Conservation (phyloP, 2,797 vertebrate genomes). For the Hyperoplus lanceolatus region DNA sequence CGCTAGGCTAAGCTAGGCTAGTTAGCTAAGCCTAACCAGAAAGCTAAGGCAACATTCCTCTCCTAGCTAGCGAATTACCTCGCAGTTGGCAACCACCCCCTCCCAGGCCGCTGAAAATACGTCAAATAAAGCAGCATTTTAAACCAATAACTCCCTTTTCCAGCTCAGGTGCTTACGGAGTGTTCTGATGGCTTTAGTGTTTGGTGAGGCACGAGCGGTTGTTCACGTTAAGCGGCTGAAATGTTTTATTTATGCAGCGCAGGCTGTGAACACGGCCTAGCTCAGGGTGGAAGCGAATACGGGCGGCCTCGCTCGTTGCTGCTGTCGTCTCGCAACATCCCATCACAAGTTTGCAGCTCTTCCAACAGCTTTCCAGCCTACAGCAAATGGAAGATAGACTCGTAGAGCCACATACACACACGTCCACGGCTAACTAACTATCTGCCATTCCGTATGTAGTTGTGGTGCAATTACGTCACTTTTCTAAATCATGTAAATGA, state of each 20-base stretch:
- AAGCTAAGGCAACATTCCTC: constrained; percentile 79
- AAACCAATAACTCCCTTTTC: constrained; percentile 14
- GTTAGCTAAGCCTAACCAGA: constrained; percentile 76
- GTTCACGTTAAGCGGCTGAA: constrained; percentile 61
- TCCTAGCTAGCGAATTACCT: constrained; percentile 77
- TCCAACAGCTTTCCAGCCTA: constrained; percentile 55
- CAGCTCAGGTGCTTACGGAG: constrained; percentile 13
- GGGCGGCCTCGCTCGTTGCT: constrained; percentile 81
- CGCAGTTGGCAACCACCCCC: constrained; percentile 80
- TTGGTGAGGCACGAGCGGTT: constrained; percentile 55
- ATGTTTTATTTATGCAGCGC: constrained; percentile 86
- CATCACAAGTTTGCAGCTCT: constrained; percentile 77
- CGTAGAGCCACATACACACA: constrained; percentile 45
- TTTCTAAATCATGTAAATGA: constrained; percentile 79
- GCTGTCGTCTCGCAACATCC: constrained; percentile 78
- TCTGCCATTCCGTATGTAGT: constrained; percentile 64
- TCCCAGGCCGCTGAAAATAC: constrained; percentile 80
- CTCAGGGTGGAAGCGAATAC: constrained; percentile 78
- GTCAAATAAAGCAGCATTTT: constrained; percentile 67
- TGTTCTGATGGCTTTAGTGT: constrained; percentile 43
- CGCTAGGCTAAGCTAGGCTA: constrained; percentile 81
- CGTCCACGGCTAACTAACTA: constrained; percentile 39
- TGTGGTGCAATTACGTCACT: constrained; percentile 83
- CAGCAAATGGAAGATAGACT: constrained; percentile 61
- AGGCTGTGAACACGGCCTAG: constrained; percentile 83